phyloP scores from a whole-genome alignment of 1,140 invertebrate genomes.

The Penaeus indicus region DNA sequence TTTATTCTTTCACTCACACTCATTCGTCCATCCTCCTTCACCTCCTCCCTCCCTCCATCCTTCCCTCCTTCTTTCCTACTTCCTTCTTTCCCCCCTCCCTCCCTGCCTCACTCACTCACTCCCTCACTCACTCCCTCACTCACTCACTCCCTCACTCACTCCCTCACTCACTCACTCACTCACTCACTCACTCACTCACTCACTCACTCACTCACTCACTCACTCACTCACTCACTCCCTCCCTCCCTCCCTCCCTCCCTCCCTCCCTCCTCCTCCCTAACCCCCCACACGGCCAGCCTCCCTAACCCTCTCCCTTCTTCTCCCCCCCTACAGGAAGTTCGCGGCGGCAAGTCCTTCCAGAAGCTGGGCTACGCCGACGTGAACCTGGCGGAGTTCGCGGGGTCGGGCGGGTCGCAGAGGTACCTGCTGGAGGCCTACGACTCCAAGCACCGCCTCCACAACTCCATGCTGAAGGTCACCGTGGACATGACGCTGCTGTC shows the following conservation, averaged over 20 bases:
- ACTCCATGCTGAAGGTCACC: constrained; percentile 91
- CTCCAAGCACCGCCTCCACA: constrained; percentile 87
- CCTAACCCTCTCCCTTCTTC: not conserved
- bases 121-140: not conserved
- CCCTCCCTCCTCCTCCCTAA: not conserved
- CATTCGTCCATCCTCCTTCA: not conserved
- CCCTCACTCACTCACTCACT: not conserved
- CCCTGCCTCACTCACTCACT: too few relatives aligned
- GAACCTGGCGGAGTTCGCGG: constrained; percentile 96
- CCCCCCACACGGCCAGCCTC: not conserved
- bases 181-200: not conserved
- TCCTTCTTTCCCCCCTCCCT: too few relatives aligned
- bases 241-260: too few relatives aligned
- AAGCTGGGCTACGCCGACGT: constrained; percentile 97
- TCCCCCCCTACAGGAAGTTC: constrained; percentile 76
- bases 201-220: too few relatives aligned
- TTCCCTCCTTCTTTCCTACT: too few relatives aligned
- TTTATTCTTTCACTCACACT: too few relatives aligned
- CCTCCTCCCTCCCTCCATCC: not conserved
- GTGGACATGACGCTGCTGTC: constrained; percentile 94
- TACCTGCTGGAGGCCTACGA: constrained; percentile 96
- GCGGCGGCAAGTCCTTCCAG: constrained; percentile 91
- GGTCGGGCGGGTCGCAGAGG: constrained; percentile 84
- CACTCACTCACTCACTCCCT: too few relatives aligned
- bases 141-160: not conserved